These are phyloP conservation scores for Bucorvus abyssinicus DNA, from an alignment of 2,797 vertebrate genomes.

Conservation along the genomic window DNA sequence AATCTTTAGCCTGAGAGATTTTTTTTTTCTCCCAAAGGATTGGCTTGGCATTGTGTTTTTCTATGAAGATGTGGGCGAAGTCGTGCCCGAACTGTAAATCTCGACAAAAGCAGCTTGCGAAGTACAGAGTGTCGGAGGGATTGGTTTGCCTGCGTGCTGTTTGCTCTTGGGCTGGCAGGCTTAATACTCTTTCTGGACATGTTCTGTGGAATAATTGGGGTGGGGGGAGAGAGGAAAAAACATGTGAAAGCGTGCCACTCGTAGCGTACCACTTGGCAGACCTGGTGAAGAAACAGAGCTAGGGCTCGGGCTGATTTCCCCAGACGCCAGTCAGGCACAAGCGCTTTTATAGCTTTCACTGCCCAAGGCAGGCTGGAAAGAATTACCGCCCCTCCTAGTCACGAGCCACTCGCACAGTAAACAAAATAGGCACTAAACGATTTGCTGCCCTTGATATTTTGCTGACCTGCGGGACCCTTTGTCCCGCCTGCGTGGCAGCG, in stretches of 20 bases:
- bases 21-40: neutral
- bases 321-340: neutral
- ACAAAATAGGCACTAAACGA: constrained; percentile 27
- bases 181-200: neutral
- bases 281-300: neutral
- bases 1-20: neutral
- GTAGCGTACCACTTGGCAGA: neutral
- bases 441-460: constrained; percentile 44
- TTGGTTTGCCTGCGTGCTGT: neutral
- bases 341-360: neutral
- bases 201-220: neutral
- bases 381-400: neutral
- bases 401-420: constrained; percentile 18
- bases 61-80: neutral
- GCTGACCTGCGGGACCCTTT: neutral
- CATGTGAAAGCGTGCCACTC: neutral
- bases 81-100: neutral
- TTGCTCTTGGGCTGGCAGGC: neutral
- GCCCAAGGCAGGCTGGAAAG: constrained; percentile 16
- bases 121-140: neutral
- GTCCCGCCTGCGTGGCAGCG: neutral
- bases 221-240: neutral
- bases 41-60: neutral
- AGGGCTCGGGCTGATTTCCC: neutral
- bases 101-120: neutral